Evolutionary conservation across 1,140 invertebrate species (phyloP), one percentile per base, ranked within the genome.

Genomic region (Teleopsis dalmanni): DNA sequence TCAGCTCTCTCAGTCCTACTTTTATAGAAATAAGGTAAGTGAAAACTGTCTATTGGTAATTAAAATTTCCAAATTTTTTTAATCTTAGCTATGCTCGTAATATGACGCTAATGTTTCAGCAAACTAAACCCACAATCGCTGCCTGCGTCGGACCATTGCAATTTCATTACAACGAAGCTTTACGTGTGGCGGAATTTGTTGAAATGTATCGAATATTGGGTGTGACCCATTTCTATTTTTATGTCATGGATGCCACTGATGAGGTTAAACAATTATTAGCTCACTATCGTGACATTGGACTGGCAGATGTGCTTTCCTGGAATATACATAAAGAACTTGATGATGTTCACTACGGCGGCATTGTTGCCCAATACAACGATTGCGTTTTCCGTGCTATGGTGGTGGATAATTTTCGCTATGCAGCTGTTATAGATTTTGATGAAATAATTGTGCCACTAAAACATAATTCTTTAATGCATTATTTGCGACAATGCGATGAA

Each of bases 111-210:
- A 29, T 65, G n/a, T 62, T 70, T 34, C 42, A 9, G 3, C 54
- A 56, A 14, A 62, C 64, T 3, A 54, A 54, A 25, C 45, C 62
- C 4, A 44, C 45, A 1, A 51, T 84, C 26, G 77, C 80, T 0
- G 76, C 83, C 3, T 85, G 83, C 58, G 75, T 84, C 1, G 81
- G 81, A 36, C 81, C 82, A 0, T 53, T 85, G 36, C 81, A 84
- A 64, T 78, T 77, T 54, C 68, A 76, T 35, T 84, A 80, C 63
- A 75, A 79, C 44, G 60, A 72, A 34, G 60, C 60, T 2, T 35
- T 65, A 13, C 74, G 80, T 23, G 64, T 85, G 35, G 72, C 83
- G 7, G 81, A 84, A 62, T 83, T 82, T 61, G 70, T 85, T 23
- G 83, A 85, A 62, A 72, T 84, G 48, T 82, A 84, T 59, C 62